Percentiles rank a stretch among this genome's conserved stretches.
These are phyloP conservation scores for Noctuana brunneofusca DNA, from an alignment of 2,888 invertebrate genomes.

Conservation along the genomic window DNA sequence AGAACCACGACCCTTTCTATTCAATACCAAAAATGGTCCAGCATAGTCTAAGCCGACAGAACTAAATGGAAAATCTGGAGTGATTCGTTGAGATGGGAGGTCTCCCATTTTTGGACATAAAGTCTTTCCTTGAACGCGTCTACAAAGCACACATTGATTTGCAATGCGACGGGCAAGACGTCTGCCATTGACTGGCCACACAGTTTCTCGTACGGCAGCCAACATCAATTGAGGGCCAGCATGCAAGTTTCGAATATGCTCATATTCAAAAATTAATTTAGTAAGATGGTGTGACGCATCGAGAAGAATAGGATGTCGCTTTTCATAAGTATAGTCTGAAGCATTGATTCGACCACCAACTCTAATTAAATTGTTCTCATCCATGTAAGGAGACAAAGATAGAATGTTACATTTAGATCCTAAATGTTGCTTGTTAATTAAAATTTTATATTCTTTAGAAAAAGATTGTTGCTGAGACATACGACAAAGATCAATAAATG, in stretches of 20 bases:
- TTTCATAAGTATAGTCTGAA: not conserved
- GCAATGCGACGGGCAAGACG: not conserved
- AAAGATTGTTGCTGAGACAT: not conserved
- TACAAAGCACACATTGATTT: not conserved
- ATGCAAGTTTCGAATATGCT: not conserved
- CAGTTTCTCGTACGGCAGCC: not conserved
- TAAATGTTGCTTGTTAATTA: not conserved
- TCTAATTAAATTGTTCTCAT: not conserved
- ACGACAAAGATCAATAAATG: not conserved
- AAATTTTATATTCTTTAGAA: not conserved
- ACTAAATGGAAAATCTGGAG: not conserved
- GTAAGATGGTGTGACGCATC: not conserved
- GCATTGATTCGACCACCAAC: not conserved
- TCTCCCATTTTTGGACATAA: not conserved
- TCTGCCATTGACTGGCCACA: not conserved
- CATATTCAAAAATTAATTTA: not conserved
- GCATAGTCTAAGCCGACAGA: not conserved
- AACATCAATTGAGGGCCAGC: not conserved
- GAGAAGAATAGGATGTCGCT: not conserved
- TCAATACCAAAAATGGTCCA: not conserved
- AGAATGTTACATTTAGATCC: not conserved
- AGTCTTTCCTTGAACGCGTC: not conserved
- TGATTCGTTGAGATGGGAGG: not conserved
- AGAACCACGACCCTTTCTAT: not conserved
- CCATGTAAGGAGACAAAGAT: not conserved